These are phyloP conservation scores for Buteo buteo DNA, from an alignment of 2,113 vertebrate genomes.

Conservation along the genomic window DNA sequence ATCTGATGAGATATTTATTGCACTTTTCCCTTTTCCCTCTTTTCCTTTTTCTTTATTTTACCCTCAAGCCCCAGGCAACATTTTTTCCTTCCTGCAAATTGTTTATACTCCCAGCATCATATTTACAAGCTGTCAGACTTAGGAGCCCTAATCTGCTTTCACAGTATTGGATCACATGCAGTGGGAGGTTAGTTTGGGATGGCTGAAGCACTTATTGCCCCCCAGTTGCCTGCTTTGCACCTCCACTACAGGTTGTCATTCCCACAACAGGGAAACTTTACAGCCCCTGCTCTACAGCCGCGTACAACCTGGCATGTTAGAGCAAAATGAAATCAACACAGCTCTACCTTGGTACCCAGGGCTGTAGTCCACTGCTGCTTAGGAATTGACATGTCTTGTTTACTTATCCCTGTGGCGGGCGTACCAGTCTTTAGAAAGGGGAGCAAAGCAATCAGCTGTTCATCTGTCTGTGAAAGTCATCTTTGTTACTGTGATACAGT, in stretches of 20 bases:
- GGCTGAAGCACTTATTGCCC: background rate
- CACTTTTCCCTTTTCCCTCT: background rate
- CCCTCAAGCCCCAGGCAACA: background rate
- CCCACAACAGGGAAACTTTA: background rate
- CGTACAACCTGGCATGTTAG: fast-evolving
- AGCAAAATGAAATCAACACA: background rate
- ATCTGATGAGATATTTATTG: background rate
- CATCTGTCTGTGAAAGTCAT: background rate
- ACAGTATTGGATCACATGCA: background rate
- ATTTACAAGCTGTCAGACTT: background rate
- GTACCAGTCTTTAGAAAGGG: background rate
- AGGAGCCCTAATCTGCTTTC: background rate
- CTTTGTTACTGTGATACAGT: background rate
- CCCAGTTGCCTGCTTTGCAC: background rate
- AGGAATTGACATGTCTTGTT: background rate
- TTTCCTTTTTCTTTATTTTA: background rate
- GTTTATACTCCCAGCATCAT: background rate
- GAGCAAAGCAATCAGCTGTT: background rate
- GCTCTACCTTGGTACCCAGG: background rate
- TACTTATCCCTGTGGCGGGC: background rate
- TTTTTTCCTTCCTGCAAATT: background rate
- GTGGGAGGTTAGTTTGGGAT: background rate
- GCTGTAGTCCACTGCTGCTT: background rate
- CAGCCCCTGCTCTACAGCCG: background rate
- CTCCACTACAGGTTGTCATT: background rate